Conservation (phyloP, 2,797 vertebrate genomes). For the Acrocephalus scirpaceus region DNA sequence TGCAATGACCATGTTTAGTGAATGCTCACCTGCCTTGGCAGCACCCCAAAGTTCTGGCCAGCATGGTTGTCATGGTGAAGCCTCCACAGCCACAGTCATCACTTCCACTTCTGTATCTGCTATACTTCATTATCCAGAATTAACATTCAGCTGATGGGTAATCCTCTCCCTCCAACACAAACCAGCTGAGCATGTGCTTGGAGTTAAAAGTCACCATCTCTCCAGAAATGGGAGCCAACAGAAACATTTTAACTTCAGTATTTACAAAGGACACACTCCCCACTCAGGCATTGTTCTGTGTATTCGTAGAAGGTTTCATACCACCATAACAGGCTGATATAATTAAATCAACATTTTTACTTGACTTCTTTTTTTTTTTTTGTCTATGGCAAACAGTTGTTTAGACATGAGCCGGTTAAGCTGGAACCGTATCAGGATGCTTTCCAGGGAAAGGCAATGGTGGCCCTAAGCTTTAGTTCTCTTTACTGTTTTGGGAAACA, state of each 20-base stretch:
- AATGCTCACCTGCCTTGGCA: neutral
- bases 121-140: neutral
- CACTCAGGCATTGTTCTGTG: neutral
- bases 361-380: neutral
- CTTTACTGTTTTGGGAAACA: neutral
- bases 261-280: neutral
- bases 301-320: slow-evolving; percentile 22
- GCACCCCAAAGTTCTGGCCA: neutral
- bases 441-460: neutral
- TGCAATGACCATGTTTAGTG: neutral
- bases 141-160: neutral
- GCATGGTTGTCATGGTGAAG: neutral
- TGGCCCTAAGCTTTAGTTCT: neutral
- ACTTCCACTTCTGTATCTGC: neutral
- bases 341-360: slow-evolving; percentile 11
- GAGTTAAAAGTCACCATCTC: slow-evolving; percentile 5
- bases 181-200: neutral
- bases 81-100: neutral
- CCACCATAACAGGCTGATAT: neutral
- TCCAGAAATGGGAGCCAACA: slow-evolving; percentile 10
- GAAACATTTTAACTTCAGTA: slow-evolving; percentile 14
- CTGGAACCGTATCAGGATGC: neutral
- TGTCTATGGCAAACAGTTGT: neutral
- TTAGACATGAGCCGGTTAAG: neutral
- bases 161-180: neutral